A percentile compares a stretch with the other conserved stretches of the same genome.
These are phyloP conservation scores for Capra hircus DNA, from an alignment of 2,113 vertebrate genomes.

Conservation along the genomic window DNA sequence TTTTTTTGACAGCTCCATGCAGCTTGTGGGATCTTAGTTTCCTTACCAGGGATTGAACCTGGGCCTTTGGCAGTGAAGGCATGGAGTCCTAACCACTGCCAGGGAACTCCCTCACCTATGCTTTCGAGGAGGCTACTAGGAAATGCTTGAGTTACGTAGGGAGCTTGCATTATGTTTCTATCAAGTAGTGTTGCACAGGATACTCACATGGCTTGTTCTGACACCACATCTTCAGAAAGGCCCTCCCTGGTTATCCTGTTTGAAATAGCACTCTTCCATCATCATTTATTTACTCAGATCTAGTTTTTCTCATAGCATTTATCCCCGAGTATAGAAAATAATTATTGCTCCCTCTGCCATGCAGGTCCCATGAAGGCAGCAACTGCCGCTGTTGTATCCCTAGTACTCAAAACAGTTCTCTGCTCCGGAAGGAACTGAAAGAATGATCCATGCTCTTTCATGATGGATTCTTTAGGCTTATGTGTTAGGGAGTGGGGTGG, in stretches of 20 bases:
- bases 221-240: neutral
- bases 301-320: neutral
- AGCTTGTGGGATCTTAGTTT: neutral
- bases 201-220: neutral
- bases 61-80: neutral
- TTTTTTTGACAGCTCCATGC: neutral
- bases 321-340: neutral
- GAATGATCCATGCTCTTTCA: neutral
- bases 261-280: neutral
- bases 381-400: neutral
- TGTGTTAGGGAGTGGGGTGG: neutral
- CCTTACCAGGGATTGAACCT: neutral
- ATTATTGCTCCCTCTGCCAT: neutral
- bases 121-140: neutral
- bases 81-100: neutral
- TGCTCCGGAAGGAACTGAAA: neutral
- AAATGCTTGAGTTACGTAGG: neutral
- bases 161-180: neutral
- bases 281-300: neutral
- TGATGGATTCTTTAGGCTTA: neutral
- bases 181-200: neutral
- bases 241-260: neutral
- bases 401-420: neutral
- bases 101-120: neutral
- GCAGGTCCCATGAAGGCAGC: neutral